Percentiles rank a stretch among this genome's conserved stretches.
Evolutionary conservation across 2,888 invertebrate genomes (phyloP).

Genomic region (Habrosyne pyritoides): DNA sequence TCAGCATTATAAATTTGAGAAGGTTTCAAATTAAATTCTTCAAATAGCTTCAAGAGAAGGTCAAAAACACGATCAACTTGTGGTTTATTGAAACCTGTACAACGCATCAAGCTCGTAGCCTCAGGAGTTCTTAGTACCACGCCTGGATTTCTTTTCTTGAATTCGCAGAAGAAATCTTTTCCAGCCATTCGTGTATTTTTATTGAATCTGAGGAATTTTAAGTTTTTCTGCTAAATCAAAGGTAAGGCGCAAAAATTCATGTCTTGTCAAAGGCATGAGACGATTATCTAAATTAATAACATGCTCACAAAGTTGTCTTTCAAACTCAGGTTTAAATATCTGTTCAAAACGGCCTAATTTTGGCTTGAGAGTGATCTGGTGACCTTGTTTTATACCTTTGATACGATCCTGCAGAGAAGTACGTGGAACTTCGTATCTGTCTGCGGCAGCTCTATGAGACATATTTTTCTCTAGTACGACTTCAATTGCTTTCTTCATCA

Average conservation of each 20-base stretch:
- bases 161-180: too few relatives aligned
- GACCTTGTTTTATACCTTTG: constrained; percentile 9
- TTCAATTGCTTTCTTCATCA: too few relatives aligned
- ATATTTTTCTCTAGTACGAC: too few relatives aligned
- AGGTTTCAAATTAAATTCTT: constrained; percentile 24
- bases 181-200: too few relatives aligned
- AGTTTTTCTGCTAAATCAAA: too few relatives aligned
- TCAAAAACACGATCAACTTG: constrained; percentile 27
- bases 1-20: constrained; percentile 33
- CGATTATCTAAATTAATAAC: constrained; percentile 14
- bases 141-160: too few relatives aligned
- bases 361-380: too few relatives aligned
- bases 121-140: constrained; percentile 23
- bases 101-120: constrained; percentile 26
- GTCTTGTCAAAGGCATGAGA: constrained; percentile 18
- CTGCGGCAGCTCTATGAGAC: too few relatives aligned
- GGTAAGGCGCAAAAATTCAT: too few relatives aligned
- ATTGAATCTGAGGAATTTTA: too few relatives aligned
- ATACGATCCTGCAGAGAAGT: constrained; percentile 11
- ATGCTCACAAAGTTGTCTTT: constrained; percentile 16
- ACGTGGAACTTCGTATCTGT: too few relatives aligned
- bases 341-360: too few relatives aligned
- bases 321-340: constrained; percentile 15
- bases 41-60: constrained; percentile 20
- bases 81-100: constrained; percentile 27